These are phyloP conservation scores for Spongia lamella DNA, from an alignment of 37 sponge, comb jelly and placozoan genomes.

Conservation along the genomic window DNA sequence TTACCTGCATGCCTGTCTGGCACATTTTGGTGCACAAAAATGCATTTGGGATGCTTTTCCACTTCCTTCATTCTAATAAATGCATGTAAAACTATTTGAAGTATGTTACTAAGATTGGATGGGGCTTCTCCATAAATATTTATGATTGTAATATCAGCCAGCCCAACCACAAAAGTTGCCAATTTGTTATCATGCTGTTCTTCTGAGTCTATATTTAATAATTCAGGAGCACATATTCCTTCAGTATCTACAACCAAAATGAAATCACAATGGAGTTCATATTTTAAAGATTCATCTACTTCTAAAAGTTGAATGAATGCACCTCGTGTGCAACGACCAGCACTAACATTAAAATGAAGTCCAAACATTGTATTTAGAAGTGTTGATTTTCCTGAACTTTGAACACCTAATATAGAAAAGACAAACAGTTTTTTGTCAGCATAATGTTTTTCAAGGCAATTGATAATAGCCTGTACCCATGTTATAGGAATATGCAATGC, in stretches of 20 bases:
- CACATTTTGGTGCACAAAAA: slow-evolving; percentile 55
- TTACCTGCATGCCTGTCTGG: background rate
- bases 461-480: slow-evolving; percentile 32
- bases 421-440: background rate
- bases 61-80: slow-evolving; percentile 37
- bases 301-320: slow-evolving; percentile 42
- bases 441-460: background rate
- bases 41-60: slow-evolving; percentile 12
- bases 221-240: slow-evolving; percentile 44
- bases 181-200: slow-evolving; percentile 29
- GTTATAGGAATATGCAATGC: slow-evolving; percentile 33
- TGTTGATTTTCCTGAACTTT: too few species aligned
- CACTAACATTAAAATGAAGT: slow-evolving; percentile 29
- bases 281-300: background rate
- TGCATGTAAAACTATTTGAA: slow-evolving; percentile 34
- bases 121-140: slow-evolving; percentile 45
- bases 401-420: too few species aligned
- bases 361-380: slow-evolving; percentile 45
- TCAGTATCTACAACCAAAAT: slow-evolving; percentile 39
- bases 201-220: too few species aligned
- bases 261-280: slow-evolving; percentile 13
- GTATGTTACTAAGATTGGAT: slow-evolving; percentile 22
- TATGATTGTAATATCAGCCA: slow-evolving; percentile 26
- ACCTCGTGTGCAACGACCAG: slow-evolving; percentile 43
- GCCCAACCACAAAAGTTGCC: slow-evolving; percentile 36